A percentile compares a stretch with the other conserved stretches of the same genome.
These are phyloP conservation scores for Threskiornis aethiopicus DNA, from an alignment of 2,797 vertebrate genomes.

Conservation along the genomic window DNA sequence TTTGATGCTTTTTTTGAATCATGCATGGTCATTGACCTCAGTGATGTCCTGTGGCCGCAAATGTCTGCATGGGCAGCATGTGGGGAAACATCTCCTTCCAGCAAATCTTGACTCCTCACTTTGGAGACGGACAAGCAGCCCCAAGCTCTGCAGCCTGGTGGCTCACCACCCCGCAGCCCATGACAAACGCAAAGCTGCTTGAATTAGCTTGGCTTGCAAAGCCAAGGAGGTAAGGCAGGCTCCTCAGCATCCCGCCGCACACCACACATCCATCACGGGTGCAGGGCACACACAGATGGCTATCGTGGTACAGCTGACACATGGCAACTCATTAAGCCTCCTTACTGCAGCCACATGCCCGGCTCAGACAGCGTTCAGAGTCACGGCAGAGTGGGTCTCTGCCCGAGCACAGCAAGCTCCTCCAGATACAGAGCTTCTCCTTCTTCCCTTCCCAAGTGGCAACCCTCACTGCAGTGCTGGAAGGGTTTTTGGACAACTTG, in stretches of 20 bases:
- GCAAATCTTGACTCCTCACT: background rate
- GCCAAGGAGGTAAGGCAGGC: background rate
- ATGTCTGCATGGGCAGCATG: background rate
- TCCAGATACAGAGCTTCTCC: background rate
- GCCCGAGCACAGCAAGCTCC: background rate
- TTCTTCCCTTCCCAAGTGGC: background rate
- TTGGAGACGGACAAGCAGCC: background rate
- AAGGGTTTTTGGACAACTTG: background rate
- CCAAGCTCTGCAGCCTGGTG: background rate
- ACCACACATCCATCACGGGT: background rate
- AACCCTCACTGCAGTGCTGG: accelerated
- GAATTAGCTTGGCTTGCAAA: background rate
- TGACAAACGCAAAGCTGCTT: background rate
- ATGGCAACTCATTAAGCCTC: background rate
- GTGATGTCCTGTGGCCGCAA: background rate
- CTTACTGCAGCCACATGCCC: accelerated
- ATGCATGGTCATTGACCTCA: background rate
- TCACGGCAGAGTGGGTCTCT: background rate
- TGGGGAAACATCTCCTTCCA: background rate
- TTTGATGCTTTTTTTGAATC: background rate
- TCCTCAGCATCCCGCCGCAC: background rate
- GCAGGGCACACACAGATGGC: background rate
- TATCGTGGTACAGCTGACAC: accelerated
- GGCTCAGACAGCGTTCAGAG: background rate
- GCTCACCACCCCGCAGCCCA: background rate